Base-by-base conservation (phyloP, 37 sponge, comb jelly and placozoan genomes). In the Lycopodina hypogea region DNA sequence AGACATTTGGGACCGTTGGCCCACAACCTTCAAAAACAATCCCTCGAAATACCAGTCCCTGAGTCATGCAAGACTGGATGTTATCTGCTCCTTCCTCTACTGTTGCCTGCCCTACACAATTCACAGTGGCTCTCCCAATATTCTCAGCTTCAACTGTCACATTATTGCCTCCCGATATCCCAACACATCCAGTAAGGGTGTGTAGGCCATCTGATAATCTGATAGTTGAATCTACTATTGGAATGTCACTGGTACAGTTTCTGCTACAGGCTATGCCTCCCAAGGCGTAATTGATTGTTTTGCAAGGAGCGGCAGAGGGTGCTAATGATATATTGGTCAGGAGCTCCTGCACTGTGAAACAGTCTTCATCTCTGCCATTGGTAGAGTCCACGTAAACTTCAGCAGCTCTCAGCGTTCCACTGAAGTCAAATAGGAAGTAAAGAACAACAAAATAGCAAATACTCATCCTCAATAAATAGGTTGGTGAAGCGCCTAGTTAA, bases 1-100 rank as follows among this genome's bases (percentile, higher is more conserved):
- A 87, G 11, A 91, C 84, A 51, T 83, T 84, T 37, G 92, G 78
- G 23, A 79, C 42, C 3, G 37, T 29, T 21, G 78, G 71, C 0
- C 92, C 92, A 71, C 92, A 91, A 18, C 28, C 24, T 71, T 84
- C 84, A 67, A 91, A 91, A 15, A 30, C 42, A 1, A 91, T 30
- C 22, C 92, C 92, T 3, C 63, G 18, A 60, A 91, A 87, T 3
- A 55, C 40, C n/a, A 87, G 33, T 0, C 79, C 81, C 12, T 34
- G 19, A 11, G 79, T 58, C 11, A 36, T 19, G 22, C 72, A 55
- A 18, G 74, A 55, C 26, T 51, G 72, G 34, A 91, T 18, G 59
- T 86, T 83, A 51, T 81, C 84, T 52, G 50, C 12, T 3, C 26
- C 50, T 7, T 65, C 78, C 9, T 37, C 42, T 3, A 32, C 32